Percentiles rank a stretch among this genome's conserved stretches.
These are phyloP conservation scores for Epizoanthus ramosus DNA, from an alignment of 92 coral and sea anemone genomes.

Conservation along the genomic window DNA sequence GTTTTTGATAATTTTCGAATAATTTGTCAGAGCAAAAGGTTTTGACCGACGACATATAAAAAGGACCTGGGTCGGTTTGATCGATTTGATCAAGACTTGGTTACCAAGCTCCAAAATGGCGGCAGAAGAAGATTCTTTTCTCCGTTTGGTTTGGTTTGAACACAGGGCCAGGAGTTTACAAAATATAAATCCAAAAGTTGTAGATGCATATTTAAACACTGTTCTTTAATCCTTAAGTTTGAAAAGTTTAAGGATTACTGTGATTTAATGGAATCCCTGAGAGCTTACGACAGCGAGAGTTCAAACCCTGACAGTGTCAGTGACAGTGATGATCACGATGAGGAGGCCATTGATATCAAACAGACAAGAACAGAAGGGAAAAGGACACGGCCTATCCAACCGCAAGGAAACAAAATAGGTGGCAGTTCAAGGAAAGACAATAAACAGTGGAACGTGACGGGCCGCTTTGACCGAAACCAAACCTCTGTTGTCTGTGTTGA, in stretches of 20 bases:
- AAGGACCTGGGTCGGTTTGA: no score
- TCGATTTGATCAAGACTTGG: not conserved
- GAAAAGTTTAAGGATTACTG: not conserved
- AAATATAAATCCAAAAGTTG: not conserved
- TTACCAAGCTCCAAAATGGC: constrained; percentile 7
- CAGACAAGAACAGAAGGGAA: not conserved
- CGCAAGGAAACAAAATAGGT: no score
- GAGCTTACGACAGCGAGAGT: constrained; percentile 43
- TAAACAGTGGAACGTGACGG: no score
- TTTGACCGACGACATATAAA: no score
- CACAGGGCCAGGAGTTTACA: not conserved
- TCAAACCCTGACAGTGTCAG: constrained; percentile 5
- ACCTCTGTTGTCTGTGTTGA: no score
- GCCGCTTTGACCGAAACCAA: no score
- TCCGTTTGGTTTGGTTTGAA: not conserved
- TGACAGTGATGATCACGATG: no score
- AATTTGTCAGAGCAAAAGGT: no score
- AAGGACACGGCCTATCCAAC: not conserved
- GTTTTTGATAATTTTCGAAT: no score
- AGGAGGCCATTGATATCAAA: not conserved
- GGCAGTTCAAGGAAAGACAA: no score
- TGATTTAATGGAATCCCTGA: constrained; percentile 37
- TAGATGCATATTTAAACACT: not conserved
- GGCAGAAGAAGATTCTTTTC: not conserved
- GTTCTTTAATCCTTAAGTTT: not conserved